A percentile compares a stretch with the other conserved stretches of the same genome.
phyloP scores from a whole-genome alignment of 2,797 vertebrate species.

The Pogoniulus pusillus region DNA sequence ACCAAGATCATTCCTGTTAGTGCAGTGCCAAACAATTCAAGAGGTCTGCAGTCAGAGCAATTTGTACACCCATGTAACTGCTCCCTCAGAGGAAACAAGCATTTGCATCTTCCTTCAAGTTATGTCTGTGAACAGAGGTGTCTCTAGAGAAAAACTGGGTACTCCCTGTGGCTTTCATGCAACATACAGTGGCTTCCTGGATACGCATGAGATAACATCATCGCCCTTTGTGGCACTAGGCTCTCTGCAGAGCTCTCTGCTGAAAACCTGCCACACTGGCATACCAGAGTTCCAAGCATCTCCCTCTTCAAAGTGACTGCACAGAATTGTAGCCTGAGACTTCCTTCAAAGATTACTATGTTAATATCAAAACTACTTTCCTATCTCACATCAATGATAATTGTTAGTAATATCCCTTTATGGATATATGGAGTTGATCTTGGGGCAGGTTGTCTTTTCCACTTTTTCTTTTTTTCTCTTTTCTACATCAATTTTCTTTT shows the following conservation, averaged over 20 bases:
- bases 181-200: neutral
- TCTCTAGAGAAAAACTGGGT: neutral
- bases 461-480: neutral
- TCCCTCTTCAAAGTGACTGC: accelerated
- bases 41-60: neutral
- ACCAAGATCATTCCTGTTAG: neutral
- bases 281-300: neutral
- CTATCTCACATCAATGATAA: neutral
- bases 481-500: neutral
- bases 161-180: neutral
- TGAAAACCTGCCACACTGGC: neutral
- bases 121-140: neutral
- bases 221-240: neutral
- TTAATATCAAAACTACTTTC: neutral
- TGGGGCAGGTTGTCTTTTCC: accelerated
- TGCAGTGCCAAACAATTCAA: neutral
- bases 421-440: neutral
- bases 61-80: neutral
- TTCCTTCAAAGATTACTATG: neutral
- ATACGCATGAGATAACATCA: accelerated
- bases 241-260: neutral
- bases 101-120: neutral
- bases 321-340: neutral
- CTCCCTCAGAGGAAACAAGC: neutral
- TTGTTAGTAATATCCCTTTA: neutral